Percentiles rank a stretch among this genome's conserved stretches.
Evolutionary conservation across 2,113 vertebrate species (phyloP).

Genomic region (Austrofundulus limnaeus): DNA sequence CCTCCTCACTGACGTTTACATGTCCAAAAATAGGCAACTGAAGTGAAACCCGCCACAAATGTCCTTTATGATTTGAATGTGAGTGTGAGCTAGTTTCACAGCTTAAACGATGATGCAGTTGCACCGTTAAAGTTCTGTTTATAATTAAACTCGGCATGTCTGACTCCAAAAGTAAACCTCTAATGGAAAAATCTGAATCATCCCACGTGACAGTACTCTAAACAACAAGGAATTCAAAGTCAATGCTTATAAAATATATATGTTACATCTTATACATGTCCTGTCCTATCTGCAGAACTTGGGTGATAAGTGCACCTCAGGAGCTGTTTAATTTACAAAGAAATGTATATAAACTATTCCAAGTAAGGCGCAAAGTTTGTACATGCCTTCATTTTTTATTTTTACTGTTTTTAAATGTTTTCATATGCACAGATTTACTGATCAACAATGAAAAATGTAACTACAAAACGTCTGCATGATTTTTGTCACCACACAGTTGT

Average conservation of each 20-base stretch:
- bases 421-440: slow-evolving; percentile 2
- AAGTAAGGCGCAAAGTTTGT: slow-evolving; percentile 36
- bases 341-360: slow-evolving; percentile 22
- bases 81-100: slow-evolving; percentile 7
- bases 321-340: slow-evolving; percentile 49
- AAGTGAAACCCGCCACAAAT: slow-evolving; percentile 36
- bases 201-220: slow-evolving; percentile 50
- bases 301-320: slow-evolving; percentile 26
- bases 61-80: slow-evolving; percentile 29
- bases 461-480: slow-evolving; percentile 15
- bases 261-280: slow-evolving; percentile 52
- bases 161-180: slow-evolving; percentile 29
- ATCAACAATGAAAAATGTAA: slow-evolving; percentile 36
- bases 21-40: slow-evolving; percentile 34
- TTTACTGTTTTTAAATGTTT: slow-evolving; percentile 14
- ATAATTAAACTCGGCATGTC: slow-evolving; percentile 15
- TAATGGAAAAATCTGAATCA: slow-evolving; percentile 34
- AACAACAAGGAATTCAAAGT: slow-evolving; percentile 54
- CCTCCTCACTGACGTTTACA: slow-evolving; percentile 15
- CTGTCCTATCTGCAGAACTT: slow-evolving; percentile 34
- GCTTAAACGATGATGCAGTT: slow-evolving; percentile 9
- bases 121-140: slow-evolving; percentile 8
- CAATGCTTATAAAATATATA: slow-evolving; percentile 64
- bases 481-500: slow-evolving; percentile 31
- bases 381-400: slow-evolving; percentile 26